phyloP scores from a whole-genome alignment of 2,113 vertebrate genomes.

The Pseudonaja textilis region DNA sequence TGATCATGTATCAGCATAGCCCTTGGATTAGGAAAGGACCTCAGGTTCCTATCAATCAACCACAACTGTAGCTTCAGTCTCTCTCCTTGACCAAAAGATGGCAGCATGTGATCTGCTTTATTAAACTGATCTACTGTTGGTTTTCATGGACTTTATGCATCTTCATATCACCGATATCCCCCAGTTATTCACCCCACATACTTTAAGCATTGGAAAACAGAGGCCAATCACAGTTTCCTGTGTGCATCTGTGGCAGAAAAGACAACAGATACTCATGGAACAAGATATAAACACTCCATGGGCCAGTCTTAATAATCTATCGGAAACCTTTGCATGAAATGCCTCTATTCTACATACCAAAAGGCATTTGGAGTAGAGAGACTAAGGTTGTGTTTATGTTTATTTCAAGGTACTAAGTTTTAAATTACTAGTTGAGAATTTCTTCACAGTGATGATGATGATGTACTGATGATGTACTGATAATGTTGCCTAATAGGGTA shows the following conservation, averaged over 20 bases:
- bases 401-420: neutral
- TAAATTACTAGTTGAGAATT: neutral
- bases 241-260: neutral
- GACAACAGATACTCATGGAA: neutral
- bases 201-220: neutral
- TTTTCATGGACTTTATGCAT: neutral
- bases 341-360: neutral
- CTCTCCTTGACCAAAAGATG: constrained; percentile 9
- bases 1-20: neutral
- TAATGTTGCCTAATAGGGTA: neutral
- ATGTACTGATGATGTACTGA: neutral
- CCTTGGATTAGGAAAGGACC: neutral
- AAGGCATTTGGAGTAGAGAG: neutral
- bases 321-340: neutral
- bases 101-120: neutral
- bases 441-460: neutral
- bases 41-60: neutral
- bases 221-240: neutral
- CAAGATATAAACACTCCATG: neutral
- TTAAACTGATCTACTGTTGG: neutral
- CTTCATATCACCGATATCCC: neutral
- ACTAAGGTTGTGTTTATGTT: neutral
- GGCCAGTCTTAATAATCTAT: neutral
- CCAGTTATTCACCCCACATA: neutral
- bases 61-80: neutral